Evolutionary conservation across 2,113 vertebrate species (phyloP), one percentile per base, ranked within the genome.

Genomic region (Dipodomys stephensi): DNA sequence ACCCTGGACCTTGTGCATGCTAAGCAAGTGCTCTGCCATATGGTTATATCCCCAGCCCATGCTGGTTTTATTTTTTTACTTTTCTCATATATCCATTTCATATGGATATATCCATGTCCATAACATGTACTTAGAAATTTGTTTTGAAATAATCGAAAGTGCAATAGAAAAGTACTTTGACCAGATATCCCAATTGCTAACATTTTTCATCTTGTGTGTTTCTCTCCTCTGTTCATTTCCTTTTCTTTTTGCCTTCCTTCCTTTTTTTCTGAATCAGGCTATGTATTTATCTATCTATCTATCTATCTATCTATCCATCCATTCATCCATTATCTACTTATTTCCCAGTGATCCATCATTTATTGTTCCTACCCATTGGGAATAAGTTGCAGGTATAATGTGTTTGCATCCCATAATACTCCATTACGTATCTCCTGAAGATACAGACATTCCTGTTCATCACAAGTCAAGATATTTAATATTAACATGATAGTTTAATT

Each of bases 111-210:
- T 57, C 53, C 53, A 57, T 13, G 15, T 57, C 53, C 53, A 57
- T 57, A 57, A 15, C 18, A 74, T 12, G 1, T 71, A 86, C 28
- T 28, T 53, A 77, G 74, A 77, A 25, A n/a, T 84, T 80, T 18
- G 7, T 84, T 83, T 90, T 49, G 7, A 96, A 81, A 84, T 91
- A 68, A 93, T 39, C 93, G 88, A 25, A 93, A 60, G 86, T 72
- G 28, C 77, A 90, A 49, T 67, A 44, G 57, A 71, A 88, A 84
- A 91, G 19, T 64, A 49, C 27, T 23, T 93, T 94, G 49, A 82
- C 23, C 18, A 60, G 28, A 92, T 49, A 62, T 9, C 69, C 60
- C 13, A 32, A 25, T 49, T 71, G 89, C 94, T 88, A 78, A 22
- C 7, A 10, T 87, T 92, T 49, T 6, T 64, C 10, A 13, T n/a